Conservation (phyloP, 2,797 vertebrate genomes). For the Helarctos malayanus region DNA sequence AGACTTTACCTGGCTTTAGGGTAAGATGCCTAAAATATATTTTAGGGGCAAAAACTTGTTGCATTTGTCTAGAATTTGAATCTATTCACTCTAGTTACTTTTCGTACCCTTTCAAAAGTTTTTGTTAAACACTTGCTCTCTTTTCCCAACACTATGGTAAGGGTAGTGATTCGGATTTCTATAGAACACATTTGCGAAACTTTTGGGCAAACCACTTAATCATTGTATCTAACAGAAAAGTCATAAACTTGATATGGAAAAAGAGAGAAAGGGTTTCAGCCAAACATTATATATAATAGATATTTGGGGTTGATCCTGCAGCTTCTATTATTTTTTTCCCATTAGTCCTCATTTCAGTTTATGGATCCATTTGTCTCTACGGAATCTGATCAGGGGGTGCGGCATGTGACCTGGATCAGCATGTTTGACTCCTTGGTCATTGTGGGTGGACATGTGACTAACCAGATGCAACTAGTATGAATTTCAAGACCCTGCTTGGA, state of each 20-base stretch:
- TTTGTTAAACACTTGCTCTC: background rate
- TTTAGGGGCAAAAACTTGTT: slow-evolving; percentile 31
- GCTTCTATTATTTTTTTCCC: background rate
- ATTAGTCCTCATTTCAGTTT: background rate
- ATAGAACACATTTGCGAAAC: background rate
- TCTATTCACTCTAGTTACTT: background rate
- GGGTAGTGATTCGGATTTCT: background rate
- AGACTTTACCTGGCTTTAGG: background rate
- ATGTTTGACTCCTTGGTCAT: background rate
- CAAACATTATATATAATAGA: background rate
- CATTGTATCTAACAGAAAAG: slow-evolving; percentile 13
- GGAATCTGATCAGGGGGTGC: background rate
- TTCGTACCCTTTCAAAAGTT: background rate
- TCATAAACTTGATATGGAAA: background rate
- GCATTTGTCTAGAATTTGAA: background rate
- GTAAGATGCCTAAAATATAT: background rate
- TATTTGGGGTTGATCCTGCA: background rate
- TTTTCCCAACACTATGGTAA: background rate
- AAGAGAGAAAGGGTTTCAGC: background rate
- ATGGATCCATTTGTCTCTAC: background rate
- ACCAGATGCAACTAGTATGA: background rate
- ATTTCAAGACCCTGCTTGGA: background rate
- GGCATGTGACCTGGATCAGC: background rate
- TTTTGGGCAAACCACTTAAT: background rate
- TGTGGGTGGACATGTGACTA: background rate